phyloP scores from a whole-genome alignment of 2,113 vertebrate genomes.

The Sula dactylatra region DNA sequence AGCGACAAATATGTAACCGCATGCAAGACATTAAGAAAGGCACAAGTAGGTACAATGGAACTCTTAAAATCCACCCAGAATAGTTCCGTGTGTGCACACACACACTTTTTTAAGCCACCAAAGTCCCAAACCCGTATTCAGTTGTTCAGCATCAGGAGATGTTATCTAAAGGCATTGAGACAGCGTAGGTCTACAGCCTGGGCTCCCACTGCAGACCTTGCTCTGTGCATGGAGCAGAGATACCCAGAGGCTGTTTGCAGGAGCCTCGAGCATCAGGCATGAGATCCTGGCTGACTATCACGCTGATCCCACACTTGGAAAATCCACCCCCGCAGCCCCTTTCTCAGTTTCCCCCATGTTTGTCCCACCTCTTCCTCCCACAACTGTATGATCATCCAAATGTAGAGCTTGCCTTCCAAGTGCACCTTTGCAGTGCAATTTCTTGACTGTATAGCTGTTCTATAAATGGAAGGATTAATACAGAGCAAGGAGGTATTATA shows the following conservation, averaged over 20 bases:
- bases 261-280: background rate
- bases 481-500: background rate
- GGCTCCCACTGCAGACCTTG: background rate
- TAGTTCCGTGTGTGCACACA: background rate
- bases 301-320: accelerated
- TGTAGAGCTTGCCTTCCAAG: background rate
- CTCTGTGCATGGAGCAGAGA: accelerated
- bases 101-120: background rate
- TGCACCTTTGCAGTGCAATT: accelerated
- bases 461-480: background rate
- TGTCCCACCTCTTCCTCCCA: background rate
- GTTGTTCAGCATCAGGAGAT: background rate
- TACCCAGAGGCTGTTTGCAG: background rate
- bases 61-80: background rate
- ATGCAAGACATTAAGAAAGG: background rate
- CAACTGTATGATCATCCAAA: background rate
- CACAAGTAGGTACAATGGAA: accelerated
- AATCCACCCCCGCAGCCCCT: background rate
- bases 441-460: accelerated
- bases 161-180: background rate
- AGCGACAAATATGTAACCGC: background rate
- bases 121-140: background rate
- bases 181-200: accelerated
- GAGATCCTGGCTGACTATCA: background rate
- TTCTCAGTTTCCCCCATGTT: background rate